phyloP scores from a whole-genome alignment of 1,140 invertebrate genomes.

The Apis mellifera region Amel_HAv3.1 CM009932.2:5905001-5905500 shows the following conservation, averaged over 20 bases:
- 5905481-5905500: constrained; percentile 43
- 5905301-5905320: constrained; percentile 45
- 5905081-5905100: too few relatives aligned
- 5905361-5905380: constrained; percentile 46
- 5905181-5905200: too few relatives aligned
- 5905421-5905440: constrained; percentile 57
- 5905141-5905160: too few relatives aligned
- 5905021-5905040: too few relatives aligned
- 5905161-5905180: not conserved
- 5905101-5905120: too few relatives aligned
- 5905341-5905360: constrained; percentile 62
- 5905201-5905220: not conserved
- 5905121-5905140: too few relatives aligned
- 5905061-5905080: too few relatives aligned
- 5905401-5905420: constrained; percentile 62
- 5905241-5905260: not conserved
- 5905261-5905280: not conserved
- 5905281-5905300: constrained; percentile 40
- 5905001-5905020: too few relatives aligned
- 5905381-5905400: constrained; percentile 57
- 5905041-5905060: too few relatives aligned
- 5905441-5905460: constrained; percentile 41
- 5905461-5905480: constrained; percentile 45
- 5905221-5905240: not conserved
- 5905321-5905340: constrained; percentile 44